These are phyloP conservation scores for Diorhabda sublineata DNA, from an alignment of 1,140 invertebrate genomes.

Conservation along the genomic window DNA sequence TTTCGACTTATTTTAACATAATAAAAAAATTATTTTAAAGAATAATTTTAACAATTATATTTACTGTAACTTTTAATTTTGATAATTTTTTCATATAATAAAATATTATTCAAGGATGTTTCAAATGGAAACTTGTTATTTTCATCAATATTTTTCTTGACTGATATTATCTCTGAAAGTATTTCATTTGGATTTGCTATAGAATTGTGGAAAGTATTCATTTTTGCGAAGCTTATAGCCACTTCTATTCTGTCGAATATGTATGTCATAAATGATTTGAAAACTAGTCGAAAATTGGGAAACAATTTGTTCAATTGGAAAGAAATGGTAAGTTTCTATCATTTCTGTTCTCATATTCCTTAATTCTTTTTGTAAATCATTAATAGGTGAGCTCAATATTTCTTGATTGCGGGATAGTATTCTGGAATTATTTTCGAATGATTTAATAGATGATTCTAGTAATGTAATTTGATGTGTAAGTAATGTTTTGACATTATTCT, in stretches of 20 bases:
- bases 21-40: too few species aligned
- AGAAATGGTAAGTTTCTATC: constrained; percentile 2
- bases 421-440: constrained; percentile 13
- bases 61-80: constrained; percentile 9
- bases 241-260: constrained; percentile 17
- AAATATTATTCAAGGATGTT: constrained; percentile 9
- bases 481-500: constrained; percentile 14
- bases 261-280: constrained; percentile 16
- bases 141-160: neutral
- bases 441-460: constrained; percentile 15
- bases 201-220: constrained; percentile 21
- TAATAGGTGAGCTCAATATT: neutral
- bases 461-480: constrained; percentile 11
- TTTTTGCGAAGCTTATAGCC: constrained; percentile 22
- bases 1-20: too few species aligned
- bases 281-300: constrained; percentile 14
- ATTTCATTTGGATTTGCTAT: constrained; percentile 15
- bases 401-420: constrained; percentile 13
- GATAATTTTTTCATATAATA: constrained; percentile 14
- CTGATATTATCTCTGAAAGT: constrained; percentile 10
- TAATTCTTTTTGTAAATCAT: constrained; percentile 5
- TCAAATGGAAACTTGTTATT: constrained; percentile 13
- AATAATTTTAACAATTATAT: too few species aligned
- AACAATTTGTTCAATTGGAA: constrained; percentile 7
- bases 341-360: constrained; percentile 4